Percentiles rank a stretch among this genome's conserved stretches.
Evolutionary conservation across 2,888 invertebrate genomes (phyloP).

Genomic region (Augochlorella aurata): DNA sequence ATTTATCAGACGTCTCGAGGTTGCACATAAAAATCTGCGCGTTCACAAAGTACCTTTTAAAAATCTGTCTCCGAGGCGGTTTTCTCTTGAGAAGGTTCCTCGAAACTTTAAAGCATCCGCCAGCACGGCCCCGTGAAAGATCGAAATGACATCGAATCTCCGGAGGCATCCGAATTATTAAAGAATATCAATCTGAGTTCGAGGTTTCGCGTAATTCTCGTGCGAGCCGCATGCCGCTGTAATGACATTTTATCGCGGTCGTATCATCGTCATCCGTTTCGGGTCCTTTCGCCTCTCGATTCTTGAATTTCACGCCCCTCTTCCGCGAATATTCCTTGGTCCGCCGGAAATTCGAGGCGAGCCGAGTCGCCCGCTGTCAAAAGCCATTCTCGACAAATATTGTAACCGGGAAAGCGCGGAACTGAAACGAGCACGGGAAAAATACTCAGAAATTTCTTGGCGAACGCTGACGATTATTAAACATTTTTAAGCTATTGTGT

Average conservation of each 20-base stretch:
- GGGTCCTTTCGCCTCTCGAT: not conserved
- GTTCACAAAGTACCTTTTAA: not conserved
- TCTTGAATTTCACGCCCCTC: not conserved
- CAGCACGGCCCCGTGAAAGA: not conserved
- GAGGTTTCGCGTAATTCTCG: conserved; percentile 14
- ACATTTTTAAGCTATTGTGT: not conserved
- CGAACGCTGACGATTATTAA: not conserved
- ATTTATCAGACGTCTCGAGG: not conserved
- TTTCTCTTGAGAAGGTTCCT: not conserved
- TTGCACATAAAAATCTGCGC: not conserved
- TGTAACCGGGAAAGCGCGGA: not conserved
- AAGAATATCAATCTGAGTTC: not conserved
- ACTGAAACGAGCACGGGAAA: not conserved
- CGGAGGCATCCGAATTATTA: not conserved
- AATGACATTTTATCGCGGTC: not conserved
- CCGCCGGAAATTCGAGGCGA: not conserved
- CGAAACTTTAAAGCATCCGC: not conserved
- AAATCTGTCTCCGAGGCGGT: not conserved
- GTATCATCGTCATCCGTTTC: not conserved
- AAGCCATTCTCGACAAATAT: not conserved
- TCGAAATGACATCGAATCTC: not conserved
- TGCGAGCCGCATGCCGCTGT: conserved; percentile 3
- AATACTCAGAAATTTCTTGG: not conserved
- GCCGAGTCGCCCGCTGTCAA: not conserved
- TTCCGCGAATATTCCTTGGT: not conserved